A percentile compares a stretch with the other conserved stretches of the same genome.
Conservation (phyloP, 2,888 invertebrate genomes). For the Tinea pellionella region DNA sequence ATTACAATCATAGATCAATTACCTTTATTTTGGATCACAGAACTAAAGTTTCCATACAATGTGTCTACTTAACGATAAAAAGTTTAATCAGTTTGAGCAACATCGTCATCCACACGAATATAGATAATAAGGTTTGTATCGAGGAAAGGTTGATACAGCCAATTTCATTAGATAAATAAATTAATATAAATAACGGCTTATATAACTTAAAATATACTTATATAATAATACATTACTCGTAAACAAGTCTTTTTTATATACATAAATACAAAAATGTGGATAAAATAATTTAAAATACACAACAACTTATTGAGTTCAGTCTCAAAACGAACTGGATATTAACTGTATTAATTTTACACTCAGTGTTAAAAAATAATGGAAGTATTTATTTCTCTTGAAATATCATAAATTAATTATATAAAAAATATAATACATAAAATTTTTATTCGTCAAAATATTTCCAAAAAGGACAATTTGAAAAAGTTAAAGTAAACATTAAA, state of each 20-base stretch:
- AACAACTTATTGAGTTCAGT: background rate
- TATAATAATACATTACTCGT: constrained; percentile 19
- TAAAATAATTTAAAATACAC: background rate
- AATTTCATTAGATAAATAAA: constrained; percentile 20
- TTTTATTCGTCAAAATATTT: too few species aligned
- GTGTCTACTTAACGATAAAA: constrained; percentile 46
- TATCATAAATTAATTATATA: too few species aligned
- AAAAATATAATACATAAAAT: too few species aligned
- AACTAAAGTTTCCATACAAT: constrained; percentile 56
- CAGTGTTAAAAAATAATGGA: too few species aligned
- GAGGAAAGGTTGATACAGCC: constrained; percentile 23
- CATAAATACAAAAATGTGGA: background rate
- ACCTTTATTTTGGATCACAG: constrained; percentile 55
- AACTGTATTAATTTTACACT: background rate
- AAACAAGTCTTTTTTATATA: background rate
- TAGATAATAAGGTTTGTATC: constrained; percentile 26
- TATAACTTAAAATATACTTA: constrained; percentile 18
- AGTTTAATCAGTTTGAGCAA: constrained; percentile 61
- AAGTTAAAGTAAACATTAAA: too few species aligned
- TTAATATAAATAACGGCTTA: background rate
- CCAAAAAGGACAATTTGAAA: too few species aligned
- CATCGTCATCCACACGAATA: constrained; percentile 48
- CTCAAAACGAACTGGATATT: background rate
- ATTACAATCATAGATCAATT: constrained; percentile 42
- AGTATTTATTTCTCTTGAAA: too few species aligned